phyloP scores from a whole-genome alignment of 2,888 invertebrate genomes.

The Molorchus minor region DNA sequence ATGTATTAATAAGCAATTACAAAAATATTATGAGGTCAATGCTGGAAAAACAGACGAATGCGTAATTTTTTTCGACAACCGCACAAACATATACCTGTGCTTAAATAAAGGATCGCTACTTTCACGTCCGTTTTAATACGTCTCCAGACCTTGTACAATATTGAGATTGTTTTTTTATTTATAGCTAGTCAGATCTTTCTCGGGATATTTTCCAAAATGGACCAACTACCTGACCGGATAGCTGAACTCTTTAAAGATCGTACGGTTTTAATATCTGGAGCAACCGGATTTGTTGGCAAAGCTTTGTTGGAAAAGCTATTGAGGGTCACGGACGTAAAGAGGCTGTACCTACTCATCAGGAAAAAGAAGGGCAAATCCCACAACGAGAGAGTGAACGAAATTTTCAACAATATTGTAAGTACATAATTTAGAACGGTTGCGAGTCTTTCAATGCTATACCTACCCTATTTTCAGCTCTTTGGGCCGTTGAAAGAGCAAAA shows the following conservation, averaged over 20 bases:
- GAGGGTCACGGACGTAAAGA: conserved; percentile 58
- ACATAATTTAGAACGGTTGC: not conserved
- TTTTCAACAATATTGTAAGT: conserved; percentile 54
- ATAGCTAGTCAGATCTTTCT: no score
- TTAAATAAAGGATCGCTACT: no score
- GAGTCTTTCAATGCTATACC: not conserved
- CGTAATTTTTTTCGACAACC: no score
- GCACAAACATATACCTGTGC: no score
- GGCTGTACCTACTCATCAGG: conserved; percentile 60
- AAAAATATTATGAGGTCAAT: no score
- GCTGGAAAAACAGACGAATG: no score
- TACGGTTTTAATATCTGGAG: conserved; percentile 61
- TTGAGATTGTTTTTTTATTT: no score
- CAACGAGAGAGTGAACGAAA: conserved; percentile 57
- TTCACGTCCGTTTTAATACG: no score
- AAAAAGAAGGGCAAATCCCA: conserved; percentile 58
- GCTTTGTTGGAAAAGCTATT: conserved; percentile 62
- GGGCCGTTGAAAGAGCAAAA: conserved; percentile 72
- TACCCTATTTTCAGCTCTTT: conserved; percentile 72
- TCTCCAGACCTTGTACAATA: no score
- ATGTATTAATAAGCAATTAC: no score
- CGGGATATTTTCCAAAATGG: conserved; percentile 26
- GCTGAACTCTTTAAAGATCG: conserved; percentile 49
- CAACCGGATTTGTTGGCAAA: conserved; percentile 63
- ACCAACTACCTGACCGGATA: conserved; percentile 42